These are phyloP conservation scores for Tupaia tana DNA, from an alignment of 2,113 vertebrate species.

Conservation along the genomic window DNA sequence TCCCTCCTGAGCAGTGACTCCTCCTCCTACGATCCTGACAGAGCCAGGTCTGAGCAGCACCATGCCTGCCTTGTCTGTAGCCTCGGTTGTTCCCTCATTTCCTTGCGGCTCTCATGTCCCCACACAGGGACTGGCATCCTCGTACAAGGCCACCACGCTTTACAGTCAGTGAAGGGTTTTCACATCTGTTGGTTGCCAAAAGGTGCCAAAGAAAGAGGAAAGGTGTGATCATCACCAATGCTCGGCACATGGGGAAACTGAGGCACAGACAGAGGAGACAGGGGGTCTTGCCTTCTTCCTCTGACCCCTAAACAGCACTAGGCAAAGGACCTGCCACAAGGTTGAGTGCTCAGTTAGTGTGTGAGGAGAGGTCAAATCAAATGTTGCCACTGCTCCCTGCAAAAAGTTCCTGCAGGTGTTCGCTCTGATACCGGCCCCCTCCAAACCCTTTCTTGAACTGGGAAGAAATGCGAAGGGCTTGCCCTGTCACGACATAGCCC, in stretches of 20 bases:
- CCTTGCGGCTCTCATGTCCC: neutral
- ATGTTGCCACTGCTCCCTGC: neutral
- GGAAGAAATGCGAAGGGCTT: neutral
- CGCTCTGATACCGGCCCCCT: neutral
- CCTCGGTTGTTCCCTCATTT: neutral
- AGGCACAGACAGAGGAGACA: neutral
- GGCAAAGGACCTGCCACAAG: neutral
- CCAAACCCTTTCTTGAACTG: neutral
- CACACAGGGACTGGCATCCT: rapidly evolving
- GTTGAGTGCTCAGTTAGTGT: neutral
- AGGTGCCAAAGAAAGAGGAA: neutral
- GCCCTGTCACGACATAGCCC: neutral
- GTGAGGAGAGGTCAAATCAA: neutral
- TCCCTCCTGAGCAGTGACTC: neutral
- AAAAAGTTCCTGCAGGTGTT: neutral
- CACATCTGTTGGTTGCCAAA: neutral
- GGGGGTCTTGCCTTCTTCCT: neutral
- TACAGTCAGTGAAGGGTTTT: neutral
- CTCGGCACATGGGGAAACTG: neutral
- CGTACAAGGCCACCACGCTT: neutral
- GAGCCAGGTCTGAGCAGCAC: neutral
- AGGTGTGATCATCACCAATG: neutral
- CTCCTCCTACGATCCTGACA: neutral
- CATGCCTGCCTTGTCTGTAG: neutral
- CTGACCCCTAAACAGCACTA: neutral